A percentile compares a stretch with the other conserved stretches of the same genome.
Evolutionary conservation across 2,888 invertebrate genomes (phyloP).

Genomic region (Synanthedon formicaeformis): DNA sequence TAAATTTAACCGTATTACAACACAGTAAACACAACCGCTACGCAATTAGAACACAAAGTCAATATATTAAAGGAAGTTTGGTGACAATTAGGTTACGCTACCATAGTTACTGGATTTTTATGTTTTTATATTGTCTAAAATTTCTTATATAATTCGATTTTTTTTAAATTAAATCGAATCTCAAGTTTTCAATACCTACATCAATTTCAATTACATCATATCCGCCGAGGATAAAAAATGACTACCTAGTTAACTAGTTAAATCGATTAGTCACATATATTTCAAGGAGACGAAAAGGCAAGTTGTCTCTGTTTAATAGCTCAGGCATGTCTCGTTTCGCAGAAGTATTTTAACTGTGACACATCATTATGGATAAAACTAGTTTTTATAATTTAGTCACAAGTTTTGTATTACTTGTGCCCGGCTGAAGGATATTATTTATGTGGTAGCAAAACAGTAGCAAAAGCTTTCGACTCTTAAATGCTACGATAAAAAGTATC

Average conservation of each 20-base stretch:
- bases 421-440: background rate
- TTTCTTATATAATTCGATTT: too few species aligned
- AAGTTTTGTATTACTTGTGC: background rate
- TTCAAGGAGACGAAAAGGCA: conserved; percentile 33
- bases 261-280: conserved; percentile 35
- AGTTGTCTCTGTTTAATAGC: conserved; percentile 21
- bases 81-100: too few species aligned
- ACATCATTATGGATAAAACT: background rate
- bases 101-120: too few species aligned
- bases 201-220: conserved; percentile 1
- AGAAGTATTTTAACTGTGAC: conserved; percentile 12
- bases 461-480: background rate
- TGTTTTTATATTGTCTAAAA: too few species aligned
- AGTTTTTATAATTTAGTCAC: background rate
- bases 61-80: too few species aligned
- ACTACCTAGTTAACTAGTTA: conserved; percentile 1
- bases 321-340: conserved; percentile 21
- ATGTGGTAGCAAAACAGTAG: background rate
- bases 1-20: conserved; percentile 1
- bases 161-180: too few species aligned
- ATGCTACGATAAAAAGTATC: too few species aligned
- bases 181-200: too few species aligned
- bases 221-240: conserved; percentile 32
- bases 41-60: background rate
- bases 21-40: background rate